Base-by-base conservation (phyloP, 2,113 vertebrate genomes). In the Lophura nycthemera region DNA sequence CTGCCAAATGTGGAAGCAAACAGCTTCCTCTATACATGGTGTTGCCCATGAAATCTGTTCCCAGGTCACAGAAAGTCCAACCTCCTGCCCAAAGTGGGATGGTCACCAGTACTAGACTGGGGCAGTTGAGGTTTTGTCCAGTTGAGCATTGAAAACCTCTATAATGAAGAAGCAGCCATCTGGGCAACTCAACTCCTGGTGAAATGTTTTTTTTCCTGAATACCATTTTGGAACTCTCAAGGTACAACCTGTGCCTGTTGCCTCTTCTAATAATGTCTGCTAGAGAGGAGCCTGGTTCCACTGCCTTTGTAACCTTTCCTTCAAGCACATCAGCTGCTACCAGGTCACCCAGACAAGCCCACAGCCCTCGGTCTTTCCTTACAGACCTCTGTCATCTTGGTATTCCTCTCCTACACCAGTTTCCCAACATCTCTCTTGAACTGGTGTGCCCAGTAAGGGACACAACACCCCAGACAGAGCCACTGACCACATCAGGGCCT, bases 291-390 rank as follows among this genome's bases (percentile, higher is more conserved):
- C 40, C 34, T 65, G n/a, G 36, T 36, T 74, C 47, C 2, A 1
- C 15, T 47, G 32, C 17, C 24, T 36, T 30, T 47, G 4, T 36
- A 76, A 76, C 79, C 19, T 69, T n/a, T 36, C 38, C 70, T 74
- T 10, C n/a, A 80, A 81, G 36, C 38, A 70, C 1, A 0, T 22
- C 1, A 1, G 42, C 34, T 57, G 22, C 27, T 63, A 5, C 6
- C 0, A 32, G 11, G 10, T 70, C 61, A 73, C 47, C 67, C 48
- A 38, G 27, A 14, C 13, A 71, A 63, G 36, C 3, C 29, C 29
- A 38, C 24, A 64, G 36, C 4, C 27, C 29, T 77, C 73, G 65
- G 45, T 6, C 19, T 48, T 30, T 43, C 40, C n/a, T 73, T 0
- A 0, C 10, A 48, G 11, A 16, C 11, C 30, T 11, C 7, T 70